phyloP scores from a whole-genome alignment of 2,888 invertebrate genomes.

The Heliothis peltigera region DNA sequence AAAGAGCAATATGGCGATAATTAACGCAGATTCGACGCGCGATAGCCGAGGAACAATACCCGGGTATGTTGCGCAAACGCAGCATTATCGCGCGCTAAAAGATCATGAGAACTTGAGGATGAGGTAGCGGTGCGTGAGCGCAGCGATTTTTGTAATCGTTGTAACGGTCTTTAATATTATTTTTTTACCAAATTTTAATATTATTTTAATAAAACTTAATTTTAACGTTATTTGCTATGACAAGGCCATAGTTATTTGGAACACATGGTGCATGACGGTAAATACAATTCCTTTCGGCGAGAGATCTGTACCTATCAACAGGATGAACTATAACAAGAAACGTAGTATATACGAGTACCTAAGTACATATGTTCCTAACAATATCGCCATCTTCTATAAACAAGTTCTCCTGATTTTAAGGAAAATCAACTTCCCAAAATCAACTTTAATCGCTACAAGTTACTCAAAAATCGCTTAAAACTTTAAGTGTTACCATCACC shows the following conservation, averaged over 20 bases:
- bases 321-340: background rate
- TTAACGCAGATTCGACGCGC: slow-evolving; percentile 67
- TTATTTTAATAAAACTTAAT: too few species aligned
- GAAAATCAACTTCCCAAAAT: background rate
- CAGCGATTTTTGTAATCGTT: slow-evolving; percentile 12
- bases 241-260: background rate
- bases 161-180: too few species aligned
- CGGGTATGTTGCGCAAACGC: slow-evolving; percentile 63
- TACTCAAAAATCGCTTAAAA: background rate
- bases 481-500: slow-evolving; percentile 2
- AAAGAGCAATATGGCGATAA: slow-evolving; percentile 65
- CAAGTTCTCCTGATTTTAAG: too few species aligned
- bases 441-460: background rate
- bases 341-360: too few species aligned
- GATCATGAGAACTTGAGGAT: slow-evolving; percentile 57
- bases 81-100: slow-evolving; percentile 42
- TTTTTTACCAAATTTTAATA: too few species aligned
- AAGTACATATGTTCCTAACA: too few species aligned
- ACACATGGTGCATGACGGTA: too few species aligned
- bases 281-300: background rate
- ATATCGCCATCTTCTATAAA: background rate
- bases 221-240: background rate
- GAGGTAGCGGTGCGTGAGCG: background rate
- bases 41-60: slow-evolving; percentile 72
- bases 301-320: background rate